Conservation (phyloP, 2,888 invertebrate species). For the Polydrusus cervinus region DNA sequence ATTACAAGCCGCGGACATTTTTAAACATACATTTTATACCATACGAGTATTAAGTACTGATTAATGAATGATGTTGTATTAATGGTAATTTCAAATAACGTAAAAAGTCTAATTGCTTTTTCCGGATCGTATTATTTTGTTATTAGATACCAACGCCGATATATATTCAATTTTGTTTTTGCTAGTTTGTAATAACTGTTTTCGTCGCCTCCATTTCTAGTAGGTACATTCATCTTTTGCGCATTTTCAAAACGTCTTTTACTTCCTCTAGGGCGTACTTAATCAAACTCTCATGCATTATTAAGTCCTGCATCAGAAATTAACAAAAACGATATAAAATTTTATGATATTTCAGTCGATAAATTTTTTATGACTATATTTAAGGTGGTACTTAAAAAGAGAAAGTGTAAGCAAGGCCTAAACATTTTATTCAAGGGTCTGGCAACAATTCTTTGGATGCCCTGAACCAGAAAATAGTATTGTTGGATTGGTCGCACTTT, state of each 20-base stretch:
- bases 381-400: not conserved
- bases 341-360: not conserved
- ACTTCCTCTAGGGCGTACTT: conserved; percentile 10
- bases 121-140: conserved; percentile 48
- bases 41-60: conserved; percentile 10
- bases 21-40: conserved; percentile 41
- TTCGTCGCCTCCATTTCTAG: conserved; percentile 39
- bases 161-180: conserved; percentile 38
- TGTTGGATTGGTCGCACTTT: too few relatives aligned
- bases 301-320: not conserved
- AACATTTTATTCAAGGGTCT: too few relatives aligned
- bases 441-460: too few relatives aligned
- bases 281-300: conserved; percentile 8
- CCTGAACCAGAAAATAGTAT: too few relatives aligned
- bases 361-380: not conserved
- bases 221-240: conserved; percentile 12
- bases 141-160: conserved; percentile 44
- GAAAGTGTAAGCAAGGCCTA: too few relatives aligned
- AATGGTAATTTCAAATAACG: conserved; percentile 35
- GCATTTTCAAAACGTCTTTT: not conserved
- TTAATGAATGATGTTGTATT: conserved; percentile 29
- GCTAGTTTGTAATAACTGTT: conserved; percentile 39
- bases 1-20: conserved; percentile 26
- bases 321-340: conserved; percentile 1
- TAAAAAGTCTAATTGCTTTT: conserved; percentile 50